phyloP scores from a whole-genome alignment of 2,797 vertebrate species.

The Squalus acanthias region DNA sequence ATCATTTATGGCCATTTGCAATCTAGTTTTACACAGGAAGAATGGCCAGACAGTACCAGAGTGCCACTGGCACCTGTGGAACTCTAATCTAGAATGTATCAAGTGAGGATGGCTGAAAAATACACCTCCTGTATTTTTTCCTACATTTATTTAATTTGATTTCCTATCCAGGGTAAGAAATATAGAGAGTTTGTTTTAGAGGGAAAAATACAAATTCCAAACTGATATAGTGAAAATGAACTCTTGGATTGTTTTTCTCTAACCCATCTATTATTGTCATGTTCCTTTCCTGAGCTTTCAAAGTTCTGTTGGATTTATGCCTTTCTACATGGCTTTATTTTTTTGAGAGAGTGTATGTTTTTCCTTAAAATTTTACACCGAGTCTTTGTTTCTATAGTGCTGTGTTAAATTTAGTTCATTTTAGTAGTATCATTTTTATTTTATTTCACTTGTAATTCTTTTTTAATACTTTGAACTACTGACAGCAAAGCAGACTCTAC shows the following conservation, averaged over 20 bases:
- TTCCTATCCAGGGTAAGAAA: neutral
- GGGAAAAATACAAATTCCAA: neutral
- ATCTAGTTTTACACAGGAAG: neutral
- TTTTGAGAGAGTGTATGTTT: neutral
- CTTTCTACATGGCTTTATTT: neutral
- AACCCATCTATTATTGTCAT: neutral
- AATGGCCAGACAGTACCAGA: neutral
- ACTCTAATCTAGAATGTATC: neutral
- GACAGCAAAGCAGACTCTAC: neutral
- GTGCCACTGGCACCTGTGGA: neutral
- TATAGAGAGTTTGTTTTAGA: neutral
- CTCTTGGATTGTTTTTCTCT: neutral
- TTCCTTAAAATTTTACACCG: too few relatives aligned
- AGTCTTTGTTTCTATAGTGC: neutral
- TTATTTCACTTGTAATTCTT: neutral
- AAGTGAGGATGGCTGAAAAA: neutral
- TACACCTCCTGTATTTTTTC: neutral
- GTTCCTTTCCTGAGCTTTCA: neutral
- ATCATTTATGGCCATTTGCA: neutral
- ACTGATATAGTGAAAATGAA: neutral
- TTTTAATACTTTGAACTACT: neutral
- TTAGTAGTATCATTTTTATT: neutral
- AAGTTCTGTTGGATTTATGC: neutral
- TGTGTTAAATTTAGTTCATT: neutral
- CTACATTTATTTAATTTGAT: neutral